Base-by-base conservation (phyloP, 2,113 vertebrate genomes). In the Nesospiza acunhae region DNA sequence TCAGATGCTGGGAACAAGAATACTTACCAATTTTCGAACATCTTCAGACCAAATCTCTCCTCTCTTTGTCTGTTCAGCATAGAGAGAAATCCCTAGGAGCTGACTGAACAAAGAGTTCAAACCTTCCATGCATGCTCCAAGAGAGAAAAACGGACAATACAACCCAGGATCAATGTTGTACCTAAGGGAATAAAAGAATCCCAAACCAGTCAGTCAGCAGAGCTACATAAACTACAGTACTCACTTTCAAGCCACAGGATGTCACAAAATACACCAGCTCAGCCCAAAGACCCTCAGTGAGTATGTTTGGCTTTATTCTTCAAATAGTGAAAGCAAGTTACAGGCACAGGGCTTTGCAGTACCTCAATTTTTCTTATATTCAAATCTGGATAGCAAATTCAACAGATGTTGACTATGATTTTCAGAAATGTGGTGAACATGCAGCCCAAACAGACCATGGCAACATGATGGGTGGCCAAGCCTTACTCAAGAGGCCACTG, bases 21-120 rank as follows among this genome's bases (percentile, higher is more conserved):
- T 13, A 95, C 97, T 98, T 95, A 99, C 99, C 99, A 99, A 96
- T 85, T 99, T 99, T 56, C 98, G 98, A 73, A 99, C 98, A 23
- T 99, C 99, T 30, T 99, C 98, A 18, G 97, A 98, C 99, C 99
- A 99, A 82, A 99, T 98, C 94, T 99, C 99, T 95, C 99, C 99
- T 47, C 94, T 97, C 9, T 94, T 97, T 62, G 99, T 98, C 90
- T 98, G 98, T 78, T 99, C 99, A 23, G 98, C 98, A 93, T 98
- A 98, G 9, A 99, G 97, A 2, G 98, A 98, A 46, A 99, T 98
- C 19, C 99, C 99, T 5, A 99, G 97, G 35, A 99, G 98, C 85
- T 97, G 98, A 81, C 95, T 98, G 97, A 99, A 99, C 94, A 99
- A 97, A 77, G 95, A 95, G 87, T 99, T 99, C 89, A 99, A 98